These are phyloP conservation scores for Caenorhabditis remanei DNA, from an alignment of 1,140 invertebrate genomes.

Conservation along the genomic window DNA sequence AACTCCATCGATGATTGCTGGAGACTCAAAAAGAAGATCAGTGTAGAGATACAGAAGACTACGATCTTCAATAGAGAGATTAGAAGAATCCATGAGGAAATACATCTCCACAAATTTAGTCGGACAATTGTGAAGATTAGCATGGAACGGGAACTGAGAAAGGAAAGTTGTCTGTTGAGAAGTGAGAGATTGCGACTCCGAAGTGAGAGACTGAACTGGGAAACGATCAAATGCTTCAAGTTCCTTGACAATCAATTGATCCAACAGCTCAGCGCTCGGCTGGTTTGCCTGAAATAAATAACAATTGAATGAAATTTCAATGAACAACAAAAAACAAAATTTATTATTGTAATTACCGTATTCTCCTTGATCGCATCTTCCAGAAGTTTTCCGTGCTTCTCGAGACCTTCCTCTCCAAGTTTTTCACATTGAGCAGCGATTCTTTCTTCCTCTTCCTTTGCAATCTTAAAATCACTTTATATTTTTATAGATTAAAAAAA, in stretches of 20 bases:
- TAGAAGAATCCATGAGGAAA: constrained; percentile 84
- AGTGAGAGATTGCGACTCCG: constrained; percentile 81
- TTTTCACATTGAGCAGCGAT: constrained; percentile 82
- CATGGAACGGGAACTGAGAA: constrained; percentile 81
- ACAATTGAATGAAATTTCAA: not conserved
- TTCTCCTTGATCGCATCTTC: constrained; percentile 84
- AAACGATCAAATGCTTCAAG: constrained; percentile 83
- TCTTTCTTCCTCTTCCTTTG: constrained; percentile 79
- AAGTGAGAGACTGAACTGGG: constrained; percentile 82
- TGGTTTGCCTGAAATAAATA: constrained; percentile 48
- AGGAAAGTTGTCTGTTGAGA: constrained; percentile 78
- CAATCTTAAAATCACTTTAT: constrained; percentile 78
- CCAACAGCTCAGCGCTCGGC: constrained; percentile 62
- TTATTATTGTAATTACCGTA: constrained; percentile 81
- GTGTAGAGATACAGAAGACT: constrained; percentile 84
- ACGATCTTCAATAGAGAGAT: constrained; percentile 81
- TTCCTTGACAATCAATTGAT: constrained; percentile 81
- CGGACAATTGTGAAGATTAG: constrained; percentile 85
- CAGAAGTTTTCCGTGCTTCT: constrained; percentile 82
- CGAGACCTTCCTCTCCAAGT: constrained; percentile 84
- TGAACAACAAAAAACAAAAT: constrained; percentile 24
- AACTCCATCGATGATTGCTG: constrained; percentile 79
- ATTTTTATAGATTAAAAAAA: constrained; percentile 78
- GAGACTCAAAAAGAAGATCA: constrained; percentile 83
- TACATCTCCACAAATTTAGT: constrained; percentile 89